Percentiles rank a stretch among this genome's conserved stretches.
Evolutionary conservation across 2,113 vertebrate species (phyloP).

Genomic region (Oncorhynchus kisutch): DNA sequence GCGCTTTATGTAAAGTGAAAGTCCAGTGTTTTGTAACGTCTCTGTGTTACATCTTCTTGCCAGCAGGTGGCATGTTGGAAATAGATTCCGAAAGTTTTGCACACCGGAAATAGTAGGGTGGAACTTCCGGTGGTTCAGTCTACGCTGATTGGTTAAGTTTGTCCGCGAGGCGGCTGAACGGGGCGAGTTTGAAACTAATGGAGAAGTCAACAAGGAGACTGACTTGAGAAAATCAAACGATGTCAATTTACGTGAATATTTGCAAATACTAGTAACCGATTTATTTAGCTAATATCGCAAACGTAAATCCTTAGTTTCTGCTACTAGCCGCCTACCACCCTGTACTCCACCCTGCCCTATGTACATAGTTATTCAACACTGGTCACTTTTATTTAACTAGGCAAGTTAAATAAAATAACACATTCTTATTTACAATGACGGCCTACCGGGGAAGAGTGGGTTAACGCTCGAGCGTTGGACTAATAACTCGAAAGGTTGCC

Average conservation of each 20-base stretch:
- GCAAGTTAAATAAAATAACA: too few relatives aligned
- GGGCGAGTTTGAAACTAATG: constrained; percentile 52
- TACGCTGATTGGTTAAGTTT: constrained; percentile 49
- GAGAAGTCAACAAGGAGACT: background rate
- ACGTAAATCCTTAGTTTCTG: background rate
- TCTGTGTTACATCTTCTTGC: background rate
- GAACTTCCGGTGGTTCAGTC: constrained; percentile 30
- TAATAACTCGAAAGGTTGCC: too few relatives aligned
- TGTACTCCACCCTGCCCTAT: too few relatives aligned
- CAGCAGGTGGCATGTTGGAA: constrained; percentile 33
- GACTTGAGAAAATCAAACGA: constrained; percentile 1
- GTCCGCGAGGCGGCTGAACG: constrained; percentile 44
- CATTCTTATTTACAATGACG: too few relatives aligned
- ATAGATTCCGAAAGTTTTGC: too few relatives aligned
- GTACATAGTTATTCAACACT: too few relatives aligned
- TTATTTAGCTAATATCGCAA: background rate
- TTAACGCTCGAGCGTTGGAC: too few relatives aligned
- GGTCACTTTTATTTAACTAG: too few relatives aligned
- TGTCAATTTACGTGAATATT: constrained; percentile 56
- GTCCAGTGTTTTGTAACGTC: constrained; percentile 59
- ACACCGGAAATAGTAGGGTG: constrained; percentile 23
- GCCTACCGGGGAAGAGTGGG: too few relatives aligned
- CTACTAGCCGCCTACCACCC: too few relatives aligned
- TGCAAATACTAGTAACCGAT: background rate
- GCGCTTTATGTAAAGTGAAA: constrained; percentile 10